Evolutionary conservation across 2,113 vertebrate genomes (phyloP).

Genomic region (Scartelaos histophorus): DNA sequence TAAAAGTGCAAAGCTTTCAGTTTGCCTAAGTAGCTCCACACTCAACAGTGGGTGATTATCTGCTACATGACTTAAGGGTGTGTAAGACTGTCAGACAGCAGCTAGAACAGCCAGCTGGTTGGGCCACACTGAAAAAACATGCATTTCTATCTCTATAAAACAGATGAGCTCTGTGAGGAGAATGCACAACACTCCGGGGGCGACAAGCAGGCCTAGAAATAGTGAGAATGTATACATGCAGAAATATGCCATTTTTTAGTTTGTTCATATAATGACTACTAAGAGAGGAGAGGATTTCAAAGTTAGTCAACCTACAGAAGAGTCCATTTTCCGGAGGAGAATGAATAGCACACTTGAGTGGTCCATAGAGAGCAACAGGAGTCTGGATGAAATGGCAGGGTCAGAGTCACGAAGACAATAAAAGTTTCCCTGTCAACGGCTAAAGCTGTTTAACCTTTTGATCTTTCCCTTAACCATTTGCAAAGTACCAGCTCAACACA

Average conservation of each 20-base stretch:
- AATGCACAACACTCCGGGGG: slow-evolving; percentile 11
- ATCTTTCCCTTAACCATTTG: slow-evolving; percentile 44
- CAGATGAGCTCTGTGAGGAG: slow-evolving; percentile 42
- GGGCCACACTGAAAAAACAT: slow-evolving; percentile 32
- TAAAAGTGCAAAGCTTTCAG: slow-evolving; percentile 60
- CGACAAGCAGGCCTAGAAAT: background rate
- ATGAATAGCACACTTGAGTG: slow-evolving; percentile 60
- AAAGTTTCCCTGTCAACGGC: slow-evolving; percentile 51
- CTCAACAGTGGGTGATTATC: slow-evolving; percentile 58
- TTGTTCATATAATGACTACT: background rate
- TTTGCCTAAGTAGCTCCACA: slow-evolving; percentile 59
- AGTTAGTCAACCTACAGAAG: slow-evolving; percentile 4
- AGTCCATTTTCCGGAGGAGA: slow-evolving; percentile 37
- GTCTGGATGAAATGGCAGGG: slow-evolving; percentile 53
- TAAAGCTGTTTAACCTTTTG: slow-evolving; percentile 67
- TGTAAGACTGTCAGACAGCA: slow-evolving; percentile 50
- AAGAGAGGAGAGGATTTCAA: slow-evolving; percentile 8
- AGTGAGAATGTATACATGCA: background rate
- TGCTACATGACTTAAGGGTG: slow-evolving; percentile 38
- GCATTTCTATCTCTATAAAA: slow-evolving; percentile 38
- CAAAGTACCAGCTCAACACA: background rate
- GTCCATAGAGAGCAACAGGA: slow-evolving; percentile 35
- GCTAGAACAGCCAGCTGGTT: slow-evolving; percentile 64
- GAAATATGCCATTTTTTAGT: slow-evolving; percentile 2
- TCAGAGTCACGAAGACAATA: slow-evolving; percentile 59